Conservation (phyloP, 2,888 invertebrate species). For the Acanthosoma haemorrhoidale region DNA sequence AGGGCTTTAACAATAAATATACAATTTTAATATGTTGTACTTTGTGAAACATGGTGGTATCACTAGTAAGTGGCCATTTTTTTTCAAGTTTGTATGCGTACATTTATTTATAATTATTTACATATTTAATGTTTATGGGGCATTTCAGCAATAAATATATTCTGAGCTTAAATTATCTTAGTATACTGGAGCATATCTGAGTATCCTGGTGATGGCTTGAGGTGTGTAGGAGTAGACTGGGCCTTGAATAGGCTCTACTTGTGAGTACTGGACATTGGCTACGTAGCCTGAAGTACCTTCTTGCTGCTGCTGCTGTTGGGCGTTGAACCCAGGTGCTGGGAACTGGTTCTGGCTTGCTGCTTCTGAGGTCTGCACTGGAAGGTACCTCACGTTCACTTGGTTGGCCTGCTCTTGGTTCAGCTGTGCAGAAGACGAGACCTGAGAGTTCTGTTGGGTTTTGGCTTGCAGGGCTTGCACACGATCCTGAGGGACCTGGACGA, state of each 20-base stretch:
- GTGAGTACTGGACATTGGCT: constrained; percentile 23
- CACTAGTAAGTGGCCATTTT: no score
- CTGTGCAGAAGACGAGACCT: neutral
- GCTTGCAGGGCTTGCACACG: neutral
- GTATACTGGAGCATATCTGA: constrained; percentile 29
- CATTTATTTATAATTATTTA: no score
- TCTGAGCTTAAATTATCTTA: neutral
- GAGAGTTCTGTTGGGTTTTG: neutral
- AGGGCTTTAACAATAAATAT: no score
- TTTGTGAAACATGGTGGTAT: no score
- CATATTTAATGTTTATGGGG: no score
- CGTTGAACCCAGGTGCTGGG: neutral
- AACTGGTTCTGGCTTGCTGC: neutral
- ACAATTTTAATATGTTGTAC: no score
- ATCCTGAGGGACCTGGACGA: constrained; percentile 16
- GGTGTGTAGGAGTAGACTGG: constrained; percentile 30
- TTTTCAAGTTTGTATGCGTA: no score
- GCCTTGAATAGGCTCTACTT: constrained; percentile 30
- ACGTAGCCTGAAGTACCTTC: neutral
- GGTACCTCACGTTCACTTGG: neutral
- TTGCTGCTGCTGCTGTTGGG: no score
- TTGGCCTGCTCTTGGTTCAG: neutral
- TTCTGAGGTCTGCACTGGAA: neutral
- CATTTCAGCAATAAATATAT: neutral
- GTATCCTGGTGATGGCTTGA: constrained; percentile 18